These are phyloP conservation scores for Actenoides lindsayi DNA, from an alignment of 2,113 vertebrate genomes.

Conservation along the genomic window DNA sequence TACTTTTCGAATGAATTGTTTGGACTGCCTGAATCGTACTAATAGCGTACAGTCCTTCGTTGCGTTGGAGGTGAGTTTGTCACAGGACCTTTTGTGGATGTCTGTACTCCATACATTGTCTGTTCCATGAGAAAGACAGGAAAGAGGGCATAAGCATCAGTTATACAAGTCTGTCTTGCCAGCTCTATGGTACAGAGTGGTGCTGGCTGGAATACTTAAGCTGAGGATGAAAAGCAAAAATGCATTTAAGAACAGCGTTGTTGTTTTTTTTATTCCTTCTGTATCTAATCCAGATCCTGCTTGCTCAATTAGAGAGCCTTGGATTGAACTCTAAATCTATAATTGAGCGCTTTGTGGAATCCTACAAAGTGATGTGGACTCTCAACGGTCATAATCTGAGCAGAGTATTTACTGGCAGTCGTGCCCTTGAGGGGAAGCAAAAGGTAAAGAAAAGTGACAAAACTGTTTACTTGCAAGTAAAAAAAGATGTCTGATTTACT, in stretches of 20 bases:
- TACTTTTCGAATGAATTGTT: conserved; percentile 80
- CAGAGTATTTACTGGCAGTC: conserved; percentile 80
- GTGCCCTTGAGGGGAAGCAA: conserved; percentile 81
- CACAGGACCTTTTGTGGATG: neutral
- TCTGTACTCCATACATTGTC: neutral
- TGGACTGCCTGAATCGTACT: conserved; percentile 81
- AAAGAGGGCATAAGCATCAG: neutral
- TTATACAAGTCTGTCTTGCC: neutral
- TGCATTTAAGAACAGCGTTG: neutral
- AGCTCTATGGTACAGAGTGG: neutral
- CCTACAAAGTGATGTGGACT: conserved; percentile 82
- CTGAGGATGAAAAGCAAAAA: neutral
- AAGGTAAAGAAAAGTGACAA: conserved; percentile 71
- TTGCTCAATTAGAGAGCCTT: conserved; percentile 77
- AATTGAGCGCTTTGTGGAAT: conserved; percentile 78
- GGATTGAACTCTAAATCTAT: conserved; percentile 75
- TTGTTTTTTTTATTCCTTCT: neutral
- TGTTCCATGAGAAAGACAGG: neutral
- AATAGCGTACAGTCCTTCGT: conserved; percentile 79
- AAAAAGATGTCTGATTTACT: neutral
- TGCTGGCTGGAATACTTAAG: neutral
- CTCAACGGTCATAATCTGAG: conserved; percentile 79
- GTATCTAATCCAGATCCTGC: conserved; percentile 72
- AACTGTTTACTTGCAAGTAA: neutral
- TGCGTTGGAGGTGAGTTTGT: conserved; percentile 76